Percentiles rank a stretch among this genome's conserved stretches.
Conservation (phyloP, 2,113 vertebrate genomes). For the Istiophorus platypterus region DNA sequence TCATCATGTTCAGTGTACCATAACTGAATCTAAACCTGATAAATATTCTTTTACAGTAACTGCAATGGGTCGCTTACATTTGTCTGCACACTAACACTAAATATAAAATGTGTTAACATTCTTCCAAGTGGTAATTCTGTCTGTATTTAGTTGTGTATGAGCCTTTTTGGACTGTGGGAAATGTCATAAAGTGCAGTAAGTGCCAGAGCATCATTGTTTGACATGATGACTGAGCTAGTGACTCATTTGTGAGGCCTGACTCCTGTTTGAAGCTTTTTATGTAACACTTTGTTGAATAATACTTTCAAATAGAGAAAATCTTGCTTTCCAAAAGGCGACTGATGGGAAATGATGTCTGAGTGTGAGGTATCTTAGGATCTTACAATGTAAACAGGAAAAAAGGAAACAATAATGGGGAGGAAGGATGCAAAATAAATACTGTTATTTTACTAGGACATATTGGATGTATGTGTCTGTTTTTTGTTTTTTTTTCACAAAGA, state of each 20-base stretch:
- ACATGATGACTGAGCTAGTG: slow-evolving; percentile 70
- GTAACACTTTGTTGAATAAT: slow-evolving; percentile 82
- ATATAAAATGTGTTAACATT: slow-evolving; percentile 58
- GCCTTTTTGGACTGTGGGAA: slow-evolving; percentile 67
- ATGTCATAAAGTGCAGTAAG: slow-evolving; percentile 64
- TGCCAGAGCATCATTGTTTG: slow-evolving; percentile 59
- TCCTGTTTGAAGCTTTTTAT: slow-evolving; percentile 76
- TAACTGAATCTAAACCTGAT: slow-evolving; percentile 1
- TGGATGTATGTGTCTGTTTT: background rate
- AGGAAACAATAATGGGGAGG: background rate
- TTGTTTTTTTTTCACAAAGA: background rate
- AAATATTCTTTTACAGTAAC: background rate
- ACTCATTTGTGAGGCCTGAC: slow-evolving; percentile 75
- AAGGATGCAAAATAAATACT: background rate
- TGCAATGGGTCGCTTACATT: background rate
- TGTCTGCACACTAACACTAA: slow-evolving; percentile 14
- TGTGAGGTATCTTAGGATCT: slow-evolving; percentile 35
- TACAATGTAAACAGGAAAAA: slow-evolving; percentile 2
- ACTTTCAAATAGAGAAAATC: slow-evolving; percentile 80
- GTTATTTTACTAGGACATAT: no score
- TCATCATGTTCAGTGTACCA: background rate
- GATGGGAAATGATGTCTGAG: slow-evolving; percentile 62
- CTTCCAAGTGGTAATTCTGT: slow-evolving; percentile 65
- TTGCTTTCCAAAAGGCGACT: slow-evolving; percentile 55
- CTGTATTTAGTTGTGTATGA: slow-evolving; percentile 63